A percentile compares a stretch with the other conserved stretches of the same genome.
Evolutionary conservation across 2,888 invertebrate species (phyloP).

Genomic region (Nematopogon swammerdamellus): DNA sequence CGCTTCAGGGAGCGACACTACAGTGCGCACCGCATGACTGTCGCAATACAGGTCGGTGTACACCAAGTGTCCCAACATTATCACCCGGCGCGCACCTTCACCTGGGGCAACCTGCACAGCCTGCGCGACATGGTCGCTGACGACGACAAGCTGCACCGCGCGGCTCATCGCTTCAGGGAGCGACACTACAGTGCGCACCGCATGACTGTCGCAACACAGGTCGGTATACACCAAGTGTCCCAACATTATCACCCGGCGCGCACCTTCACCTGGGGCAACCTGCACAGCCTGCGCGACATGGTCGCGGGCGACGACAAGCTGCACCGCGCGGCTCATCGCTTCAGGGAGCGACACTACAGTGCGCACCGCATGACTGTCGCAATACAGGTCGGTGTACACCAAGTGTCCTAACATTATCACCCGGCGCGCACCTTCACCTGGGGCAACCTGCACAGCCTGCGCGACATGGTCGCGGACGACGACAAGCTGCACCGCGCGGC

Average conservation of each 20-base stretch:
- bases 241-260: conserved; percentile 74
- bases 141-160: too few relatives aligned
- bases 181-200: too few relatives aligned
- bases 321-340: conserved; percentile 68
- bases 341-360: conserved; percentile 75
- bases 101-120: too few relatives aligned
- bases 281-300: conserved; percentile 67
- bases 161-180: too few relatives aligned
- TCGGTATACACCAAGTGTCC: too few relatives aligned
- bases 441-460: conserved; percentile 77
- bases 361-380: conserved; percentile 86
- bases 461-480: conserved; percentile 65
- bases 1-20: conserved; percentile 77
- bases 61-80: too few relatives aligned
- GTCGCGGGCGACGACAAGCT: conserved; percentile 61
- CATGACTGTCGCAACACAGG: too few relatives aligned
- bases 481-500: conserved; percentile 61
- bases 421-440: conserved; percentile 78
- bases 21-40: conserved; percentile 83
- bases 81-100: too few relatives aligned
- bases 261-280: conserved; percentile 85
- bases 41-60: conserved; percentile 78
- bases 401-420: conserved; percentile 28
- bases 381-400: conserved; percentile 58
- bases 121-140: too few relatives aligned